Evolutionary conservation across 2,797 vertebrate species (phyloP).

Genomic region (Onychomys torridus): DNA sequence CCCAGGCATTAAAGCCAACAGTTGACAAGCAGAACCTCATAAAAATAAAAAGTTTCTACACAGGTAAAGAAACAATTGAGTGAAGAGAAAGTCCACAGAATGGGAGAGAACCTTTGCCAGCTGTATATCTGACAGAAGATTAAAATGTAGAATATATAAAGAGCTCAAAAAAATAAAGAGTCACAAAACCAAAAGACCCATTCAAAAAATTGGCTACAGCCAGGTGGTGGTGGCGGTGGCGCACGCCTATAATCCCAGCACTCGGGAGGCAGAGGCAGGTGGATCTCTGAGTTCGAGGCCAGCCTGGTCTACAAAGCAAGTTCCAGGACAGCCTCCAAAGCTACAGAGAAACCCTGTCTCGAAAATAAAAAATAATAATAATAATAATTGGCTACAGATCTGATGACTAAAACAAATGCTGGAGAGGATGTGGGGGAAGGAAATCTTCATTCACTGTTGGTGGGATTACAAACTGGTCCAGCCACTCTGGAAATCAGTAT

Average conservation of each 20-base stretch:
- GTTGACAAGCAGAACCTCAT: background rate
- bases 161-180: background rate
- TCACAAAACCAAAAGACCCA: background rate
- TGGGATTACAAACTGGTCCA: background rate
- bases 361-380: too few relatives aligned
- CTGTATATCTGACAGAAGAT: background rate
- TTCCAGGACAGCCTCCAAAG: too few relatives aligned
- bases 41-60: background rate
- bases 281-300: too few relatives aligned
- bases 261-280: too few relatives aligned
- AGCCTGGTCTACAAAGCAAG: too few relatives aligned
- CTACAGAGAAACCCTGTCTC: too few relatives aligned
- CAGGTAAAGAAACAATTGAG: background rate
- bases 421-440: background rate
- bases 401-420: background rate
- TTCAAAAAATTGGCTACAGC: background rate
- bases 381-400: background rate
- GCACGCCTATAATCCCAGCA: too few relatives aligned
- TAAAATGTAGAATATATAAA: background rate
- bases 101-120: background rate
- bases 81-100: background rate
- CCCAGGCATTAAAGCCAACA: background rate
- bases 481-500: background rate
- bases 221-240: too few relatives aligned
- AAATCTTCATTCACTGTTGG: background rate